Base-by-base conservation (phyloP, 2,888 invertebrate species). In the Microchrysa polita region DNA sequence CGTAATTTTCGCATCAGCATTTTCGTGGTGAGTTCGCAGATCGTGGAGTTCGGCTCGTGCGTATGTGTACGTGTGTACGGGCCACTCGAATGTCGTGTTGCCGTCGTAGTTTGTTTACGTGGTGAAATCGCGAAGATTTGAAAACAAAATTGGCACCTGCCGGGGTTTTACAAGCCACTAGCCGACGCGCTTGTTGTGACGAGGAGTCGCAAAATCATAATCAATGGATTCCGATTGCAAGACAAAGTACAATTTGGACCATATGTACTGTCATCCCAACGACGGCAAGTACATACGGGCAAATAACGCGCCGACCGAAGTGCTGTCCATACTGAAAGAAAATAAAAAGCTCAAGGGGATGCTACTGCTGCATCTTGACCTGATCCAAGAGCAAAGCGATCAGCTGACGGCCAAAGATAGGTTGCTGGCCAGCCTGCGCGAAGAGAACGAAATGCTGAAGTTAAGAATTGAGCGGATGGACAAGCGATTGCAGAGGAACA, bases 321-420 rank as follows among this genome's bases (percentile, higher is more conserved):
- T 83, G 18, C 79, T 83, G 73, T 79, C 82, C 7, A 74, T 84
- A 7, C 77, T 83, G n/a, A 82, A 83, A 71, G 84, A 85, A 76
- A 84, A 83, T 73, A 84, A 85, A 75, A 83, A 84, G 72, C 77
- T 85, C 14, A 94, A 94, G 85, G 92, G 93, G 77, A 89, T 96
- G 81, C 86, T 95, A 77, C 86, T 94, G 74, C 88, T 93, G 78
- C 95, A 96, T 83, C 87, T 96, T 80, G 95, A 96, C 84, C 86
- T 96, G 76, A 94, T 96, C 82, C 95, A 95, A 83, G 94, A 95
- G 84, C 95, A 96, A 85, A 93, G 93, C 80, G 94, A 95, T 81
- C 90, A 92, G 79, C 88, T 96, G 77, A 88, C 90, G 78, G 90
- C 90, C 79, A 93, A 92, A 84, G 95, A 96, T 79, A 93, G 92